Percentiles rank a stretch among this genome's conserved stretches.
These are phyloP conservation scores for Platypus cylindrus DNA, from an alignment of 2,888 invertebrate species.

Conservation along the genomic window DNA sequence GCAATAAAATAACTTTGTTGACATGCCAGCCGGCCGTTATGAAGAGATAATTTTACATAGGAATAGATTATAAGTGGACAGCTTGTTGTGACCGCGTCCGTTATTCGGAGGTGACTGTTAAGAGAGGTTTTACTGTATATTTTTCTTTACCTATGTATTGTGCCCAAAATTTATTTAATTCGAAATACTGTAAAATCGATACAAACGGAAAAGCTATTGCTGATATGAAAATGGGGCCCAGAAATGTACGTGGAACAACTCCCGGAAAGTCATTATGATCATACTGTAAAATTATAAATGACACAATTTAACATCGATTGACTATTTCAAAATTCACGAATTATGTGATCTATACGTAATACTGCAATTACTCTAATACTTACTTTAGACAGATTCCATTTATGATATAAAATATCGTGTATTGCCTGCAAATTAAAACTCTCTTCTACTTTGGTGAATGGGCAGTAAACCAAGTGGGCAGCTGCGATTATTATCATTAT, in stretches of 20 bases:
- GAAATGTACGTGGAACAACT: conserved; percentile 92
- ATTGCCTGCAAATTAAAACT: conserved; percentile 98
- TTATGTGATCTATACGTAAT: neutral
- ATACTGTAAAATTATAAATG: conserved; percentile 70
- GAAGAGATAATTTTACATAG: too few species aligned
- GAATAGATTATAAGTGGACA: too few species aligned
- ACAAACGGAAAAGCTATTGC: conserved; percentile 65
- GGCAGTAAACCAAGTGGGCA: conserved; percentile 74
- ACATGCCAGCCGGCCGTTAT: too few species aligned
- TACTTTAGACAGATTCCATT: conserved; percentile 74
- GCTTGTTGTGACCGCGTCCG: too few species aligned
- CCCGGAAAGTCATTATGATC: conserved; percentile 97
- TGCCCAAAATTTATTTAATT: conserved; percentile 71
- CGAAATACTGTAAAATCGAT: conserved; percentile 49
- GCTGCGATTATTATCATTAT: conserved; percentile 61
- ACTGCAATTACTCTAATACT: conserved; percentile 13
- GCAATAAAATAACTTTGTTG: too few species aligned
- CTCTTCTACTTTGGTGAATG: conserved; percentile 98
- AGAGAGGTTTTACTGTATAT: too few species aligned
- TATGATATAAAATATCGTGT: conserved; percentile 89
- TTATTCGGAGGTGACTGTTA: too few species aligned
- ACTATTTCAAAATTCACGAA: neutral
- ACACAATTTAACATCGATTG: neutral
- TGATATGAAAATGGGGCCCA: conserved; percentile 80
- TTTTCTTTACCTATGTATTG: conserved; percentile 66